Evolutionary conservation across 2,797 vertebrate genomes (phyloP).

Genomic region (Amazona finschi): DNA sequence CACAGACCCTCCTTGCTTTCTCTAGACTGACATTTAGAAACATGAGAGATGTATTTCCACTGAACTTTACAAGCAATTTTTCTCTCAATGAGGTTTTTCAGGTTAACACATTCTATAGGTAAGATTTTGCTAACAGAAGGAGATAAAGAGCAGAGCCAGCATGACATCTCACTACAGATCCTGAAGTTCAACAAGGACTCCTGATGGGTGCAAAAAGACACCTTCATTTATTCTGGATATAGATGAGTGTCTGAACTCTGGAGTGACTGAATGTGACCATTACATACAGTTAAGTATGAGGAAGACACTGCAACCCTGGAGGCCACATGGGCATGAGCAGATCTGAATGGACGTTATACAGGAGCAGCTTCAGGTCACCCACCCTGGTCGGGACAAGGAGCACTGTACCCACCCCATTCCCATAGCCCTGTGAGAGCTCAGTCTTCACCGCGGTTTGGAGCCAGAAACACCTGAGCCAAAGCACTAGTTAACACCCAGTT

Average conservation of each 20-base stretch:
- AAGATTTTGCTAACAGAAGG: neutral
- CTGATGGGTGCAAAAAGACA: neutral
- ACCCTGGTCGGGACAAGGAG: fast-evolving
- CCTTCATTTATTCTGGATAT: neutral
- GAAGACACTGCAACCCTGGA: neutral
- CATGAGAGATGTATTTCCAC: neutral
- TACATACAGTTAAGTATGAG: fast-evolving
- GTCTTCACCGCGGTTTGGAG: too few relatives aligned
- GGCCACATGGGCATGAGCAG: neutral
- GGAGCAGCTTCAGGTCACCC: neutral
- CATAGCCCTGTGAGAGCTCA: fast-evolving
- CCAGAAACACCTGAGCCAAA: neutral
- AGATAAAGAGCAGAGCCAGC: neutral
- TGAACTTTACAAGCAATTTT: neutral
- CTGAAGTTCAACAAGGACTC: neutral
- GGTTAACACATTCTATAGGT: neutral
- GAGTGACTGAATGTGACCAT: neutral
- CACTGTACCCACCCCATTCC: fast-evolving
- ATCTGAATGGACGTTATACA: fast-evolving
- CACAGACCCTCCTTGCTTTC: neutral
- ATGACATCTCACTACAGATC: fast-evolving
- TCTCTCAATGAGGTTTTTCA: neutral
- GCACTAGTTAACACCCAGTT: neutral
- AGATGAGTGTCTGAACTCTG: neutral
- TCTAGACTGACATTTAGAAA: neutral